Conservation (phyloP, 2,113 vertebrate genomes). For the Pseudorectes ferrugineus region DNA sequence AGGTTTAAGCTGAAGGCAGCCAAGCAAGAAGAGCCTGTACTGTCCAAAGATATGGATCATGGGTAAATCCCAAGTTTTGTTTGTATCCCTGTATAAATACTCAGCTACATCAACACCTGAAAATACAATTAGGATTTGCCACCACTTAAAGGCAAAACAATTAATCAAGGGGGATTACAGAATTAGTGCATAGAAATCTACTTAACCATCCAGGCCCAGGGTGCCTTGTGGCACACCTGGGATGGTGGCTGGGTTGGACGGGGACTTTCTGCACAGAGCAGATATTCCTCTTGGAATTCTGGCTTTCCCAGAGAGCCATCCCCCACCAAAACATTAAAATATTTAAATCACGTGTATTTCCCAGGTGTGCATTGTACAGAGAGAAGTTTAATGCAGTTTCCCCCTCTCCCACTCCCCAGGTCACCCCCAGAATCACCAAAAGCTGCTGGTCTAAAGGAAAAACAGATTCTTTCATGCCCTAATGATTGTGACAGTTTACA, state of each 20-base stretch:
- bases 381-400: background rate
- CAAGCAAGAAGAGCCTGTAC: background rate
- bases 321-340: background rate
- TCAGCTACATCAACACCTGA: background rate
- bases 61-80: background rate
- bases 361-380: background rate
- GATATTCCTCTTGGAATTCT: background rate
- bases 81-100: background rate
- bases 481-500: slow-evolving; percentile 18
- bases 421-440: background rate
- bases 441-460: background rate
- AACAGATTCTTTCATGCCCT: background rate
- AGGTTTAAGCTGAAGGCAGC: background rate
- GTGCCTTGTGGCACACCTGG: background rate
- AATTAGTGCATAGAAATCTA: background rate
- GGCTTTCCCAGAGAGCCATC: background rate
- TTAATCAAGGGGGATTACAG: slow-evolving; percentile 26
- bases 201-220: background rate
- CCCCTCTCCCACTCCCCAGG: background rate
- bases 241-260: background rate
- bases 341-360: background rate
- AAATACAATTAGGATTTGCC: slow-evolving; percentile 40
- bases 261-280: background rate
- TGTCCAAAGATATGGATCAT: background rate
- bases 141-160: slow-evolving; percentile 26